Percentiles rank a stretch among this genome's conserved stretches.
Conservation (phyloP, 64 coral and sea anemone species). For the Dendrophyllia cribrosa region DNA sequence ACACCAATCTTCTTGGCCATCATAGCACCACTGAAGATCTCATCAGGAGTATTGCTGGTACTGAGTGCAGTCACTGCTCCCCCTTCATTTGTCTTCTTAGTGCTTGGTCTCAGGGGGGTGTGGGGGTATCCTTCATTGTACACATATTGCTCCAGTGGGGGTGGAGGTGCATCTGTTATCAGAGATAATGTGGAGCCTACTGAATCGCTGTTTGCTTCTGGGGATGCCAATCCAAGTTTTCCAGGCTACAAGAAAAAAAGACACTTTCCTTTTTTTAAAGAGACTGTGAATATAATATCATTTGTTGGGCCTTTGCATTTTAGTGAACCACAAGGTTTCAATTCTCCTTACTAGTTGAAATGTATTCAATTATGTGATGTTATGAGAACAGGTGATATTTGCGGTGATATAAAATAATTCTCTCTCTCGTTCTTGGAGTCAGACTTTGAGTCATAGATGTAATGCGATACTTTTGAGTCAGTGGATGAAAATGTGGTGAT, state of each 20-base stretch:
- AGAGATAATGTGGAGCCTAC: conserved; percentile 62
- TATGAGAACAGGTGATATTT: too few species aligned
- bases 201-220: neutral
- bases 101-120: conserved; percentile 73
- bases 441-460: too few species aligned
- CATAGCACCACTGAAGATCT: conserved; percentile 88
- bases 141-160: conserved; percentile 93
- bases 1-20: conserved; percentile 85
- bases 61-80: neutral
- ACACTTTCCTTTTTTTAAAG: too few species aligned
- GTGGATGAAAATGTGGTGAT: too few species aligned
- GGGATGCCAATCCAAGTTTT: neutral
- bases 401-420: too few species aligned
- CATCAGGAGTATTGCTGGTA: conserved; percentile 63
- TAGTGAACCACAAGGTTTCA: too few species aligned
- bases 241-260: neutral
- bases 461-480: too few species aligned
- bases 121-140: conserved; percentile 83
- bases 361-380: too few species aligned
- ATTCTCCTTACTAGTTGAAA: too few species aligned
- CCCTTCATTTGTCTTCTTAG: conserved; percentile 72
- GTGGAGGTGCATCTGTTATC: conserved; percentile 87
- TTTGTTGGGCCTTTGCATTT: too few species aligned
- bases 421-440: too few species aligned
- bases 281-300: too few species aligned